Evolutionary conservation across 2,113 vertebrate genomes (phyloP), one percentile per base, ranked within the genome.

Genomic region (Toxostoma redivivum): DNA sequence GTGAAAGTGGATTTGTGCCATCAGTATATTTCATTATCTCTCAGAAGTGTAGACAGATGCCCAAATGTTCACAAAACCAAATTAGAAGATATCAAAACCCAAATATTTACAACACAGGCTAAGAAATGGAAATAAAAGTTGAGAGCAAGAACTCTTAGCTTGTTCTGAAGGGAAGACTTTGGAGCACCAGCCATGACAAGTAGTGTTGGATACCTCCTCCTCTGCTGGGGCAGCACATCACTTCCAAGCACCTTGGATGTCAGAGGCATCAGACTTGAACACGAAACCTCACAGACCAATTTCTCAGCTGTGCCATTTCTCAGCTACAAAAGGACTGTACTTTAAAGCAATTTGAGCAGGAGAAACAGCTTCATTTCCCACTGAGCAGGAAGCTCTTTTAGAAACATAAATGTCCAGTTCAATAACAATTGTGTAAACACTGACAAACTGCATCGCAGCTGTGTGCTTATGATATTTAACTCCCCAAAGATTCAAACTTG

Each of bases 321-420:
- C 65, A 74, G 30, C 37, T 78, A 81, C 31, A 42, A 62, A 73
- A 86, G 17, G 20, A 5, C 17, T 66, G 17, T 1, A 22, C 81
- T 91, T 54, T 15, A 38, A 64, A 76, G 44, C 31, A 73, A 37
- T 66, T 57, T 66, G 60, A 89, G 71, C 17, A 70, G 69, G 86
- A 87, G 38, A 31, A 91, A 57, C n/a, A 84, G 22, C 20, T 81
- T 78, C 10, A 37, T 73, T 20, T 45, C 28, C 45, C 1, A 2
- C 47, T 89, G 35, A 84, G 44, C n/a, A 87, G 51, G 87, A 90
- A 69, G 48, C 20, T 24, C 57, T 79, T 87, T 84, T 57, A 94
- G 42, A 81, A 79, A 38, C 58, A 76, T 51, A 72, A 69, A 82
- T 82, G 61, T 65, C 71, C 57, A 28, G 27, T 19, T 31, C 82